Percentiles rank a stretch among this genome's conserved stretches.
These are phyloP conservation scores for Percopsis transmontana DNA, from an alignment of 2,113 vertebrate genomes.

Conservation along the genomic window DNA sequence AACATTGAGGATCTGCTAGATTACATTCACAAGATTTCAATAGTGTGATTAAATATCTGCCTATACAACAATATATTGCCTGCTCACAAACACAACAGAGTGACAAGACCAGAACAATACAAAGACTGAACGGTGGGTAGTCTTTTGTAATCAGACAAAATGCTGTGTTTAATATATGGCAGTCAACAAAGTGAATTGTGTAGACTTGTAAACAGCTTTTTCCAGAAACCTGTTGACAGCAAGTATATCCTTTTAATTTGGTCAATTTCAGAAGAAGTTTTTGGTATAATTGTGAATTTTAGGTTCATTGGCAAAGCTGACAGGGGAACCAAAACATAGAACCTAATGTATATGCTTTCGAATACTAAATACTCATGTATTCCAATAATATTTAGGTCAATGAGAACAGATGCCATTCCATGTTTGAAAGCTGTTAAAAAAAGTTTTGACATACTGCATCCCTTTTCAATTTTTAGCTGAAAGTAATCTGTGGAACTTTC, in stretches of 20 bases:
- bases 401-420: neutral
- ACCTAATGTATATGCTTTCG: neutral
- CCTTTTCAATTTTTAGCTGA: neutral
- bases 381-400: neutral
- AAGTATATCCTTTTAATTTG: neutral
- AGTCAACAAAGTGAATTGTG: neutral
- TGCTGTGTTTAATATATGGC: neutral
- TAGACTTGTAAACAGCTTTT: neutral
- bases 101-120: slow-evolving; percentile 19
- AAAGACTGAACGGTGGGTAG: slow-evolving; percentile 12
- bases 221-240: neutral
- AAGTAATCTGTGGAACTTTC: neutral
- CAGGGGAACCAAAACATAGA: neutral
- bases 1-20: slow-evolving; percentile 40
- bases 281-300: neutral
- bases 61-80: slow-evolving; percentile 30
- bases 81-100: slow-evolving; percentile 19
- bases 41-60: slow-evolving; percentile 31
- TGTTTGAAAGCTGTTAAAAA: neutral
- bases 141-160: slow-evolving; percentile 2
- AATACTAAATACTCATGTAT: neutral
- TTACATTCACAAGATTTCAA: slow-evolving; percentile 65
- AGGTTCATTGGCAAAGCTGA: neutral
- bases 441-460: neutral
- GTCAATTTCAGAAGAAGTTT: neutral